A percentile compares a stretch with the other conserved stretches of the same genome.
Evolutionary conservation across 2,888 invertebrate species (phyloP).

Genomic region (Schizaphis graminum): DNA sequence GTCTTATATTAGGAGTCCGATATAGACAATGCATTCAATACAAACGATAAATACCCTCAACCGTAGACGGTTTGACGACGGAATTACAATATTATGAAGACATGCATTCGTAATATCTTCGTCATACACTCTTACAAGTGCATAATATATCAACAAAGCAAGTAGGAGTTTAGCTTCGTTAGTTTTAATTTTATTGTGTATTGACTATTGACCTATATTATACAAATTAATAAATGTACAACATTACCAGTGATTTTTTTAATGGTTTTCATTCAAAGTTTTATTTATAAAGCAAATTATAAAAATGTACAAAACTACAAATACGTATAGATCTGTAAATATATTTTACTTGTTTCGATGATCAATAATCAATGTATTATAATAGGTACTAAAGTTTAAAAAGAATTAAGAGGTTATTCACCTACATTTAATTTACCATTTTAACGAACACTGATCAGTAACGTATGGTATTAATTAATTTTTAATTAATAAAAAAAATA

Average conservation of each 20-base stretch:
- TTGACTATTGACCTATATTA: neutral
- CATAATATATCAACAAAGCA: neutral
- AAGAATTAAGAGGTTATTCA: neutral
- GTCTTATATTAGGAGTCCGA: neutral
- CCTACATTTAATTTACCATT: neutral
- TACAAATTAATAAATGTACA: neutral
- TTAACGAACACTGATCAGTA: neutral
- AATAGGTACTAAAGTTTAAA: neutral
- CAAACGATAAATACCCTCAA: neutral
- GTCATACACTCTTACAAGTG: neutral
- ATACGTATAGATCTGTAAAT: neutral
- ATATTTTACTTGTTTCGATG: neutral
- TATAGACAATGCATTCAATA: neutral
- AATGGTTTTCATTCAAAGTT: neutral
- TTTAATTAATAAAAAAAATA: slow-evolving; percentile 46
- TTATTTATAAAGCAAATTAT: neutral
- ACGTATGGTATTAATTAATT: neutral
- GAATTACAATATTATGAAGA: neutral
- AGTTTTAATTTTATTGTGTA: neutral
- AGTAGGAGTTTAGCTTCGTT: neutral
- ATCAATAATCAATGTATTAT: neutral
- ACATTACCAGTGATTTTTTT: neutral
- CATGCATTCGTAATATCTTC: neutral
- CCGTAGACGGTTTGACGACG: neutral
- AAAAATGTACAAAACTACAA: neutral